Evolutionary conservation across 2,888 invertebrate species (phyloP).

Genomic region (Carcina quercana): DNA sequence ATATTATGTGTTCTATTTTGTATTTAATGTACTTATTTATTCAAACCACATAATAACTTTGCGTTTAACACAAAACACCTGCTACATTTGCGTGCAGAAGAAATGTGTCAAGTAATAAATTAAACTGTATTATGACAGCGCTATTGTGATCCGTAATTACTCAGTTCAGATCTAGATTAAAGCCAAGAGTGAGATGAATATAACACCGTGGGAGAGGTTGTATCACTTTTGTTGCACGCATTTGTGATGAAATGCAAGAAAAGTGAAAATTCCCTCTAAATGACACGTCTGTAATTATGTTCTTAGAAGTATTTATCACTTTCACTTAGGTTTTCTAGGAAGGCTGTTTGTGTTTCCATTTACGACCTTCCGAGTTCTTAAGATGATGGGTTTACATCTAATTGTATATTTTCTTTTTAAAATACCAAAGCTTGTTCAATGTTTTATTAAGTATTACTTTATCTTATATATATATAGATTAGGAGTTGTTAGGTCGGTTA

Average conservation of each 20-base stretch:
- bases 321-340: constrained; percentile 11
- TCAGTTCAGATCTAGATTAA: constrained; percentile 16
- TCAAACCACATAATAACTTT: too few species aligned
- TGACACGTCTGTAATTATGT: constrained; percentile 21
- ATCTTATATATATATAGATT: too few species aligned
- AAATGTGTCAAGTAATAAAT: constrained; percentile 9
- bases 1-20: too few species aligned
- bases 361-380: too few species aligned
- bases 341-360: too few species aligned
- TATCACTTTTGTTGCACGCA: constrained; percentile 22
- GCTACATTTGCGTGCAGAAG: constrained; percentile 6
- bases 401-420: too few species aligned
- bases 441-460: too few species aligned
- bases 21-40: too few species aligned
- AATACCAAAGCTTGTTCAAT: too few species aligned
- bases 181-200: constrained; percentile 28
- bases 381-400: too few species aligned
- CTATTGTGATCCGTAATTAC: constrained; percentile 12
- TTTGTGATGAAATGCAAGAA: constrained; percentile 32
- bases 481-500: too few species aligned
- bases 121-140: constrained; percentile 6
- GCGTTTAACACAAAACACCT: too few species aligned
- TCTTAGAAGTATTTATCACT: constrained; percentile 17
- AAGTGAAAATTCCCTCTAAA: constrained; percentile 32
- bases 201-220: constrained; percentile 34